These are phyloP conservation scores for Xanthia togata DNA, from an alignment of 2,888 invertebrate genomes.

Conservation along the genomic window DNA sequence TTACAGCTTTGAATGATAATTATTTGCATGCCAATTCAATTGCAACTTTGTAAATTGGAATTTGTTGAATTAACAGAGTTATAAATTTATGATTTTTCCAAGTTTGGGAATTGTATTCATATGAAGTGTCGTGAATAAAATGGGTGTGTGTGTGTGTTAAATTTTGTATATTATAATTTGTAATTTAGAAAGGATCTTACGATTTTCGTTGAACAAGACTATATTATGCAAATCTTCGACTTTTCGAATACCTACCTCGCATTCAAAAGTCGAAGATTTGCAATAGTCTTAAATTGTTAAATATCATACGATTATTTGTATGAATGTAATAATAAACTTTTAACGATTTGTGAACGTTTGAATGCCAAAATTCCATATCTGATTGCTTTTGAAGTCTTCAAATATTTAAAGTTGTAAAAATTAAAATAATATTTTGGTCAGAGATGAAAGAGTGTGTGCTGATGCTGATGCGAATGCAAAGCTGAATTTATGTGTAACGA, in stretches of 20 bases:
- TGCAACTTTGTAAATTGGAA: neutral
- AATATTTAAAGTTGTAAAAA: constrained; percentile 43
- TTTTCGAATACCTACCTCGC: too few relatives aligned
- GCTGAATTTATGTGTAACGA: constrained; percentile 29
- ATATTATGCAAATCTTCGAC: too few relatives aligned
- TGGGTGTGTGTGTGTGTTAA: too few relatives aligned
- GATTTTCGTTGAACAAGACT: neutral
- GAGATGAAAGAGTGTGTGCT: constrained; percentile 40
- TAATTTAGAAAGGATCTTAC: neutral
- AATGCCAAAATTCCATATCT: constrained; percentile 21
- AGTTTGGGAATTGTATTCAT: neutral
- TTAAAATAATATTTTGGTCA: constrained; percentile 42
- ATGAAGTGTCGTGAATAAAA: neutral
- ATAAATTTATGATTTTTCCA: neutral
- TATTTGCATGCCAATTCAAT: neutral
- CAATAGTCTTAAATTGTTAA: neutral
- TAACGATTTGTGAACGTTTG: constrained; percentile 22
- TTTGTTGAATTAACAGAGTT: neutral
- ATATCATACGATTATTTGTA: neutral
- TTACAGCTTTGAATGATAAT: neutral
- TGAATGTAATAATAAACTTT: constrained; percentile 12
- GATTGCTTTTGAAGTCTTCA: constrained; percentile 41
- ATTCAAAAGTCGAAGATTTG: neutral
- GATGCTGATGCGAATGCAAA: constrained; percentile 11
- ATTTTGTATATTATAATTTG: too few relatives aligned